Base-by-base conservation (phyloP, 2,113 vertebrate genomes). In the Bungarus multicinctus region DNA sequence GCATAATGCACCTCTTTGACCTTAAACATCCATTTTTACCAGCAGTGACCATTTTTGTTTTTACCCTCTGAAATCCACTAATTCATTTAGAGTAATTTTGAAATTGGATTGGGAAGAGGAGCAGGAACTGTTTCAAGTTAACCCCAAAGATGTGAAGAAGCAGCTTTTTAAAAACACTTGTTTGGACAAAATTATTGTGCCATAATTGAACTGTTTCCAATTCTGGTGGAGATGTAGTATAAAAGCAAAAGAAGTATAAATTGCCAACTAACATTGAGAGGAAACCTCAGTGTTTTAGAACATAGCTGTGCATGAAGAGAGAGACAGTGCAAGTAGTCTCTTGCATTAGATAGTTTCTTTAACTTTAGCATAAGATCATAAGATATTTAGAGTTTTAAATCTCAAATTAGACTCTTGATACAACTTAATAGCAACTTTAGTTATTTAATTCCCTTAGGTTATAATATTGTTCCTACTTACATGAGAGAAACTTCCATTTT, bases 351-450 rank as follows among this genome's bases (percentile, higher is more conserved):
- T 64, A 64, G 89, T 18, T 88, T 85, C 95, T 52, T 23, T 11
- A 60, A 55, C 0, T 85, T 58, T 93, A 89, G 8, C 52, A 23
- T 93, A 20, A 85, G 91, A 94, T 94, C 90, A 50, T 91, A 87
- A 91, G n/a, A 7, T 90, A 1, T 1, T 6, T 89, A 0, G 1
- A 89, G 2, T 30, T 95, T 93, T 93, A 0, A n/a, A 52, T 93
- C 90, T 54, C 6, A 57, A 57, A 23, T 9, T 87, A 0, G 93
- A 88, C 30, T 1, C 47, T 87, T 95, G 30, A 53, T 93, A 94
- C 89, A 86, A 87, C 11, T 89, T 45, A 23, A 3, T n/a, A 53
- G 9, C 53, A 86, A 52, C 18, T 89, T 54, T 91, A 55, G 90
- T 27, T 86, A 52, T 9, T 94, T 25, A 53, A 55, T 16, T 25